These are phyloP conservation scores for Zaprionus camerounensis DNA, from an alignment of 1,140 invertebrate species.

Conservation along the genomic window DNA sequence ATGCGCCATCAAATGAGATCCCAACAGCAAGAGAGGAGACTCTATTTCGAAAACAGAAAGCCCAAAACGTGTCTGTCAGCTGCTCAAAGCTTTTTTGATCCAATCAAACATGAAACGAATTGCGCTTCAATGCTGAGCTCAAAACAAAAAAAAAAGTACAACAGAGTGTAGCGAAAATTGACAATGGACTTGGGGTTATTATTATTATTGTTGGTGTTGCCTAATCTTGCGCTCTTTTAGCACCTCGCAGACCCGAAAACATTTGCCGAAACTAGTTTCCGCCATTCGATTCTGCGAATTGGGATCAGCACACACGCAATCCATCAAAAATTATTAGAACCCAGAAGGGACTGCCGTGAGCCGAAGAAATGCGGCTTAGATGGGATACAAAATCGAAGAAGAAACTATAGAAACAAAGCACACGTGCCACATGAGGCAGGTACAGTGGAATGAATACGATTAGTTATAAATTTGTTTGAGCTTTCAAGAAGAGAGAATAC, in stretches of 20 bases:
- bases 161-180: slow-evolving; percentile 34
- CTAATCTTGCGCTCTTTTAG: slow-evolving; percentile 50
- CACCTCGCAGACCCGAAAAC: slow-evolving; percentile 53
- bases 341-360: neutral
- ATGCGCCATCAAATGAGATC: slow-evolving; percentile 75
- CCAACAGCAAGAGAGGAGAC: slow-evolving; percentile 5
- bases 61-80: slow-evolving; percentile 57
- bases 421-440: slow-evolving; percentile 33
- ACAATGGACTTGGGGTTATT: slow-evolving; percentile 28
- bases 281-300: slow-evolving; percentile 62
- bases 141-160: slow-evolving; percentile 18
- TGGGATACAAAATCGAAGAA: neutral
- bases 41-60: neutral
- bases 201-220: slow-evolving; percentile 9
- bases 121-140: slow-evolving; percentile 73
- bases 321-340: slow-evolving; percentile 70
- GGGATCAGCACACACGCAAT: slow-evolving; percentile 45
- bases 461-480: neutral
- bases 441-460: neutral
- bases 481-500: neutral
- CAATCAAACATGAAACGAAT: slow-evolving; percentile 78
- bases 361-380: slow-evolving; percentile 51
- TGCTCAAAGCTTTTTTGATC: slow-evolving; percentile 61
- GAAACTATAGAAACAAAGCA: slow-evolving; percentile 12
- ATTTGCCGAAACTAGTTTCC: slow-evolving; percentile 57